These are phyloP conservation scores for Rhincodon typus DNA, from an alignment of 2,797 vertebrate genomes.

Conservation along the genomic window DNA sequence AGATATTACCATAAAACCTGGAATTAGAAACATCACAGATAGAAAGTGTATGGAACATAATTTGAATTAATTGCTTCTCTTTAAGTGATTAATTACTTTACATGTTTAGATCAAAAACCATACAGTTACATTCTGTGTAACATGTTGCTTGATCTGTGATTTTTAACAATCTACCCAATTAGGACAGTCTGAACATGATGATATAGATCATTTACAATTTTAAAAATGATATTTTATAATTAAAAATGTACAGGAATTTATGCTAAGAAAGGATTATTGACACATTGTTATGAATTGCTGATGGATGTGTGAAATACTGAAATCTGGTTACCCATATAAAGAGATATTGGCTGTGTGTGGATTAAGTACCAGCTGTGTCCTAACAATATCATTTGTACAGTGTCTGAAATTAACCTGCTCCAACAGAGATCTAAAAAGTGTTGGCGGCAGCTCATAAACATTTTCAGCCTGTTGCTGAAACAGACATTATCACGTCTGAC, in stretches of 20 bases:
- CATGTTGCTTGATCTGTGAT: background rate
- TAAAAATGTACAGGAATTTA: background rate
- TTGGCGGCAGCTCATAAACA: constrained; percentile 45
- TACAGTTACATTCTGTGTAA: background rate
- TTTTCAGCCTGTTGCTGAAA: constrained; percentile 56
- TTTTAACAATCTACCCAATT: background rate
- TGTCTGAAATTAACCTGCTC: constrained; percentile 31
- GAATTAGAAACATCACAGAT: background rate
- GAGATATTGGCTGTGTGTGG: background rate
- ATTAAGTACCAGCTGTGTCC: constrained; percentile 30
- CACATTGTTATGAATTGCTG: background rate
- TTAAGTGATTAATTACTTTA: background rate
- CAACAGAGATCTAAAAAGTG: constrained; percentile 15
- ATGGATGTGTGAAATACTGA: background rate
- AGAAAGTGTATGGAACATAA: background rate
- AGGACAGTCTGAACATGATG: background rate
- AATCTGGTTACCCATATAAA: constrained; percentile 7
- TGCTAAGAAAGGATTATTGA: background rate
- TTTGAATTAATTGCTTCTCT: background rate
- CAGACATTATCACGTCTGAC: constrained; percentile 54
- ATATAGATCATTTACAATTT: background rate
- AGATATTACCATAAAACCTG: background rate
- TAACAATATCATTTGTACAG: constrained; percentile 8
- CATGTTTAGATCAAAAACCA: background rate
- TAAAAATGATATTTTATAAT: background rate